These are phyloP conservation scores for Nomada ruficornis DNA, from an alignment of 2,888 invertebrate genomes.

Conservation along the genomic window DNA sequence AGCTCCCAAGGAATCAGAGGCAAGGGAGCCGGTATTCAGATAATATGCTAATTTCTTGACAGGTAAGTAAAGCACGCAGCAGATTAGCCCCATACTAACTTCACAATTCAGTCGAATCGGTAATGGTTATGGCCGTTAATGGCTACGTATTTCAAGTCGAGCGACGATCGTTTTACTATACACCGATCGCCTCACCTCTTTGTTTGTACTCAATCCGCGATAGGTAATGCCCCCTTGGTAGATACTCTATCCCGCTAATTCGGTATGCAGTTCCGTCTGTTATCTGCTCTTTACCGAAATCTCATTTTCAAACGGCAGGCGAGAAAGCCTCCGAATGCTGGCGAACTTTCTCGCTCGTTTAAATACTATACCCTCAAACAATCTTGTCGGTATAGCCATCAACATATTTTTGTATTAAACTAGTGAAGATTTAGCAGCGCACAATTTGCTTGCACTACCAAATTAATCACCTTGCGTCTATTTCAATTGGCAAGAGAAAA, in stretches of 20 bases:
- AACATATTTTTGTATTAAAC: too few relatives aligned
- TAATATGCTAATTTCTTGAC: constrained; percentile 76
- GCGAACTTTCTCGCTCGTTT: background rate
- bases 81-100: constrained; percentile 66
- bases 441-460: too few relatives aligned
- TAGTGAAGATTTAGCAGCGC: too few relatives aligned
- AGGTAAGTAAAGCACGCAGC: constrained; percentile 72
- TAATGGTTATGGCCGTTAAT: constrained; percentile 83
- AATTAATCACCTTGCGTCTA: too few relatives aligned
- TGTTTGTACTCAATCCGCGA: constrained; percentile 58
- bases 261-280: constrained; percentile 50
- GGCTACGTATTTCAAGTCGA: constrained; percentile 79
- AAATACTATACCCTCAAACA: too few relatives aligned
- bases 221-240: constrained; percentile 56
- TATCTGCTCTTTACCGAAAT: constrained; percentile 52
- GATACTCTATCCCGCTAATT: constrained; percentile 53
- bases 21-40: constrained; percentile 65
- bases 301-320: constrained; percentile 28
- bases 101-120: constrained; percentile 79
- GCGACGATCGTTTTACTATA: constrained; percentile 66
- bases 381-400: too few relatives aligned
- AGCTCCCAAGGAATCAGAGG: constrained; percentile 61
- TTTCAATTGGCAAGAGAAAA: too few relatives aligned
- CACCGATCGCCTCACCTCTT: constrained; percentile 47
- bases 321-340: background rate